Percentiles rank a stretch among this genome's conserved stretches.
phyloP scores from a whole-genome alignment of 1,140 invertebrate species.

The Hypsibius dujardini region DNA sequence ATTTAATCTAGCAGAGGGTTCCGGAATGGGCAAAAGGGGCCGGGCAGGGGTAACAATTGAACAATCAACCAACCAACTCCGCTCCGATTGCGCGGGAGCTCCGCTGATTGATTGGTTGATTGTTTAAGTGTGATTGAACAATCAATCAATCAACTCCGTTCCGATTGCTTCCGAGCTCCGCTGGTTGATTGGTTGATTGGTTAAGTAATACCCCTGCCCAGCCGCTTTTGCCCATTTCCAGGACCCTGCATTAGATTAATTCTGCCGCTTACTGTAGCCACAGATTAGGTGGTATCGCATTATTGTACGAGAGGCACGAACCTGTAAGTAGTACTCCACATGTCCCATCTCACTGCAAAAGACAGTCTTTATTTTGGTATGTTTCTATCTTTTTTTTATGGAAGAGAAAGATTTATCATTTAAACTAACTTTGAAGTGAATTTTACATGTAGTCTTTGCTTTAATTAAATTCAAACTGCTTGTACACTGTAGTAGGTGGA shows the following conservation, averaged over 20 bases:
- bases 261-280: no score
- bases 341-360: conserved; percentile 53
- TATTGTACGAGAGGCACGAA: neutral
- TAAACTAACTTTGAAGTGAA: no score
- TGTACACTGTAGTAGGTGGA: neutral
- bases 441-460: neutral
- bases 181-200: neutral
- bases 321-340: conserved; percentile 60
- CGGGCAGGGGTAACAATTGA: no score
- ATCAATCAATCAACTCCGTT: no score
- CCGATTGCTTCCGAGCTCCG: no score
- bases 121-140: neutral
- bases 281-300: neutral
- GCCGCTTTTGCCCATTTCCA: neutral
- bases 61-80: neutral
- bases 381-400: no score
- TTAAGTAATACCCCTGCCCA: neutral
- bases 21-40: no score
- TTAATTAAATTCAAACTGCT: neutral
- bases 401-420: no score
- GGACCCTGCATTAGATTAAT: neutral
- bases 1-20: neutral
- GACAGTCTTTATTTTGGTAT: neutral
- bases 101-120: neutral
- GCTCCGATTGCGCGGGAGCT: neutral